Base-by-base conservation (phyloP, 2,113 vertebrate species). In the Calyptommatus sinebrachiatus region DNA sequence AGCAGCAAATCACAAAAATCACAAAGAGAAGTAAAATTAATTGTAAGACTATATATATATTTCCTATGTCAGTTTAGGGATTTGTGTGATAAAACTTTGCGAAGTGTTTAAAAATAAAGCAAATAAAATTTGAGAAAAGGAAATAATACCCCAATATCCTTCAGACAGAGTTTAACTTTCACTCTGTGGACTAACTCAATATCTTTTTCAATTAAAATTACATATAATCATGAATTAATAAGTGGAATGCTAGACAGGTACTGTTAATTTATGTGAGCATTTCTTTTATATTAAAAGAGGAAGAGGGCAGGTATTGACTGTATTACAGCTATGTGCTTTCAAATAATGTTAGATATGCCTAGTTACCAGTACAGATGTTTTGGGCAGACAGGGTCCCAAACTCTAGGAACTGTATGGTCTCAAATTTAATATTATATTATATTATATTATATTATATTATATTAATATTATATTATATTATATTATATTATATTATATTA, bases 1-100 rank as follows among this genome's bases (percentile, higher is more conserved):
- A 70, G n/a, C n/a, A 12, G 48, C 79, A 60, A 82, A 65, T 71
- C 73, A 76, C 70, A 41, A 41, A 41, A 41, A 41, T 41, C 35
- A 41, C 5, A 26, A 69, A 65, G 21, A 45, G n/a, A n/a, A 45
- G 16, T 18, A 22, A 61, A 69, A 76, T 46, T 75, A 69, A 60
- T 9, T 7, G 26, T 35, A 50, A 67, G 46, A 26, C n/a, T n/a
- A n/a, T n/a, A n/a, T n/a, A n/a, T 26, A 67, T 70, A 68, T 24
- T 29, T 45, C 63, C 48, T 29, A 20, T 74, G 79, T n/a, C 11
- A 69, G 12, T n/a, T 46, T 69, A 35, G 66, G 12, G 35, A n/a
- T 22, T 50, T 50, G 9, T 48, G 46, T 50, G 48, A 50, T 50
- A 50, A 50, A 50, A 50, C 9, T 50, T 41, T 41, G 35, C 35